Conservation (phyloP, 2,797 vertebrate species). For the Todus mexicanus region DNA sequence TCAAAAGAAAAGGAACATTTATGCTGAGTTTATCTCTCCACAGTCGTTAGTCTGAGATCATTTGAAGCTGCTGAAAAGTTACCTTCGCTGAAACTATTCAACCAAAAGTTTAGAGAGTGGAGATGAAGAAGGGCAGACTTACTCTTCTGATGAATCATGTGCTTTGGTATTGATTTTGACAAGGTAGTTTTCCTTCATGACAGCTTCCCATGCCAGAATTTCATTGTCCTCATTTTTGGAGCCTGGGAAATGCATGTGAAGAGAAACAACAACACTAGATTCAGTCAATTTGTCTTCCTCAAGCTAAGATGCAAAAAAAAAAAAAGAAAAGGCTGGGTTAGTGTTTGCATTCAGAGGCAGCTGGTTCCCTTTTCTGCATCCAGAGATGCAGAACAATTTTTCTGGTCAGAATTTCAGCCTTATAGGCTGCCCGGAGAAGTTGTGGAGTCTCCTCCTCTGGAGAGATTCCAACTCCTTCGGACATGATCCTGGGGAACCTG, state of each 20-base stretch:
- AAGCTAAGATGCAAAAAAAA: background rate
- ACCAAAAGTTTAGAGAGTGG: background rate
- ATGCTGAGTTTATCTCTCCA: background rate
- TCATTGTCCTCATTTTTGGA: constrained; percentile 77
- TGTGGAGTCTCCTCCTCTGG: background rate
- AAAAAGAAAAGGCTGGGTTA: background rate
- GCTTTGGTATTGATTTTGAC: constrained; percentile 77
- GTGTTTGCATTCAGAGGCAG: background rate
- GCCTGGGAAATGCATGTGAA: constrained; percentile 53
- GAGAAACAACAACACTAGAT: background rate
- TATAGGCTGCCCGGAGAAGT: background rate
- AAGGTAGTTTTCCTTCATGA: constrained; percentile 83
- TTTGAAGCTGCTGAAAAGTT: background rate
- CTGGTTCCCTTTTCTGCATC: background rate
- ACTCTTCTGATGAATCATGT: constrained; percentile 74
- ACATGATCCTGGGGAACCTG: background rate
- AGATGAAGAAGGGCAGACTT: constrained; percentile 1
- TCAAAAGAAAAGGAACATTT: background rate
- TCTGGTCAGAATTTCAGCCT: background rate
- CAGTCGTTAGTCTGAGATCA: background rate
- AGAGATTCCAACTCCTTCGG: background rate
- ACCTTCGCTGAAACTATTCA: background rate
- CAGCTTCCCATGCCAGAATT: constrained; percentile 80
- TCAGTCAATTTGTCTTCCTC: background rate
- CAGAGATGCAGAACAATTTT: background rate